Base-by-base conservation (phyloP, 2,888 invertebrate species). In the Dryococelus australis region DNA sequence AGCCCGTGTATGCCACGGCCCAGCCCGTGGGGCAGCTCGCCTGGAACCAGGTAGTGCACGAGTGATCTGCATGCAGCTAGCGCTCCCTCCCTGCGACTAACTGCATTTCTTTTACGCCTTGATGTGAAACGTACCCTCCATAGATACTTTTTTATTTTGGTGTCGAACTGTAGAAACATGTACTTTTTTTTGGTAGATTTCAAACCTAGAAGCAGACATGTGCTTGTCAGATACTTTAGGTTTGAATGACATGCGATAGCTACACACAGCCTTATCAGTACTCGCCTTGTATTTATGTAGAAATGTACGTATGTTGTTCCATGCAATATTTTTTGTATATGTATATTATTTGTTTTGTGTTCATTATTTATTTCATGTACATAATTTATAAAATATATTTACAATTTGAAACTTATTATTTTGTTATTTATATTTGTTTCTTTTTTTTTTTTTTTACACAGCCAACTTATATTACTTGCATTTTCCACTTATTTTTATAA, bases 1-100 rank as follows among this genome's bases (percentile, higher is more conserved):
- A 87, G 80, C 88, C 87, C 83, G 85, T 87, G 35, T 86, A 86
- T 86, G 87, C 87, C 43, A 65, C 83, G 80, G 87, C 88, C 16
- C 88, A 88, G 79, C 86, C 35, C 16, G 24, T 83, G 35, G 43
- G 35, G 20, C 86, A 86, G 91, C 89, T 92, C 47, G 90, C 92
- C 81, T 93, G 93, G 93, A 93, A 92, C 91, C 93, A 93, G 93
- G 93, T 93, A 93, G 83, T 91, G 87, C 92, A 92, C 88, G 90
- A 90, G 87, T 89, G 89, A 89, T 88, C 83, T 83, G 83, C 43
- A 43, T 65, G 65, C 65, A n/a, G 13, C 65, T 65, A n/a, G 65
- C 65, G 13, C n/a, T 65, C 65, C 65, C 51, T 16, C 51, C 35
- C 47, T 47, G 47, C 47, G 16, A 65, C 65, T 65, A 65, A 65